A percentile compares a stretch with the other conserved stretches of the same genome.
Conservation (phyloP, 2,888 invertebrate species). For the Mantis religiosa region DNA sequence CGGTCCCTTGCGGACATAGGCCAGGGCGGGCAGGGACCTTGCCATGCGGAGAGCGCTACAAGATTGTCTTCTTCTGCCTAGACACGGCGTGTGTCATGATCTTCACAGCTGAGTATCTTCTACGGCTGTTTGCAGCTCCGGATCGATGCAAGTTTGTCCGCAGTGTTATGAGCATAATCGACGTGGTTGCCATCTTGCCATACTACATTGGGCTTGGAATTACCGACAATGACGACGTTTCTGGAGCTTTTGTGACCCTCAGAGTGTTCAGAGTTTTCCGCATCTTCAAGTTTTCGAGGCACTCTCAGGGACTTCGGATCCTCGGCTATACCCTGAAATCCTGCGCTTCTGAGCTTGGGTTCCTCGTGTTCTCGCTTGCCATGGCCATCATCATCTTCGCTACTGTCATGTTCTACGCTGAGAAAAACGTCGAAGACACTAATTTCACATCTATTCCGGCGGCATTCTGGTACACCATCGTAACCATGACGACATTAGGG, state of each 20-base stretch:
- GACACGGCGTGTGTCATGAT: constrained; percentile 99
- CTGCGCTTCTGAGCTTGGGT: constrained; percentile 97
- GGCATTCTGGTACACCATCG: constrained; percentile 99
- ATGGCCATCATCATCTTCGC: constrained; percentile 99
- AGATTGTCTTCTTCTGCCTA: constrained; percentile 97
- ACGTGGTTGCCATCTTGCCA: constrained; percentile 98
- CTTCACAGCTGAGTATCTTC: constrained; percentile 95
- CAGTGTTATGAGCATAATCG: constrained; percentile 98
- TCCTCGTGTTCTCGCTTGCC: constrained; percentile 97
- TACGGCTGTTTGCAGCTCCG: constrained; percentile 96
- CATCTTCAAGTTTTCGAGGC: constrained; percentile 99
- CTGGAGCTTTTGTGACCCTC: constrained; percentile 97
- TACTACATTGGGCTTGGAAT: constrained; percentile 98
- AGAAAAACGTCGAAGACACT: constrained; percentile 95
- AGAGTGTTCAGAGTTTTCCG: constrained; percentile 99
- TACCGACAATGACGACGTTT: constrained; percentile 97
- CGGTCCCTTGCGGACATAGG: constrained; percentile 87
- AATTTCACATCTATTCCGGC: constrained; percentile 99
- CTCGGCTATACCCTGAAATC: constrained; percentile 98
- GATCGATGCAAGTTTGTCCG: constrained; percentile 96
- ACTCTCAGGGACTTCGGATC: constrained; percentile 97
- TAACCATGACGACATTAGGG: constrained; percentile 99
- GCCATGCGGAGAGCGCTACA: constrained; percentile 96
- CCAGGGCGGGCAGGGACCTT: constrained; percentile 82
- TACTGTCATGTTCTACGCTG: constrained; percentile 99